Evolutionary conservation across 2,797 vertebrate species (phyloP).

Genomic region (Uromys caudimaculatus): DNA sequence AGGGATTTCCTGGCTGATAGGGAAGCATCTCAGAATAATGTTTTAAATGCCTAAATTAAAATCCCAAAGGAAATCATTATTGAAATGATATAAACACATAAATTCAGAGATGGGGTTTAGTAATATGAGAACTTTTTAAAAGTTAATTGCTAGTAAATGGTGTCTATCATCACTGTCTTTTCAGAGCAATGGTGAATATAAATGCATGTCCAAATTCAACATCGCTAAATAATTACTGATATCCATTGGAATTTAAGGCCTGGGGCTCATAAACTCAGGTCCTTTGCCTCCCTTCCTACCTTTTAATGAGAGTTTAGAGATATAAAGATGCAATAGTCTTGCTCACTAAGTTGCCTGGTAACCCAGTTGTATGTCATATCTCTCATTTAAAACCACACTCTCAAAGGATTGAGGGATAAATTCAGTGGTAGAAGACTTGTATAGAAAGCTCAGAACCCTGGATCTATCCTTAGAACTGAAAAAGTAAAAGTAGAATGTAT

Average conservation of each 20-base stretch:
- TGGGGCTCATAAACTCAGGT: neutral
- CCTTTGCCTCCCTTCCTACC: neutral
- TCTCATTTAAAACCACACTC: neutral
- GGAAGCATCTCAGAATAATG: conserved; percentile 9
- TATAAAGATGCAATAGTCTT: neutral
- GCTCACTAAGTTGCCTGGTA: neutral
- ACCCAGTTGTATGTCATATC: neutral
- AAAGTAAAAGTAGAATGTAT: neutral
- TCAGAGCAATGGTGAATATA: neutral
- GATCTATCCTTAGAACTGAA: neutral
- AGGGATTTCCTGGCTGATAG: neutral
- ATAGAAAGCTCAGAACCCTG: neutral
- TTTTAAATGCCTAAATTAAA: conserved; percentile 44
- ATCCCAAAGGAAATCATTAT: conserved; percentile 20
- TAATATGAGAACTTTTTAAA: neutral
- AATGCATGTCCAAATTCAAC: neutral
- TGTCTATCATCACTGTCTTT: conserved; percentile 1
- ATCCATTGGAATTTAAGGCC: neutral
- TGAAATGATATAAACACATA: neutral
- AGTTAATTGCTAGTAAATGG: neutral
- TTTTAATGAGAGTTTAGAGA: neutral
- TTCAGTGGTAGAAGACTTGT: neutral
- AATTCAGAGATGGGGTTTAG: neutral
- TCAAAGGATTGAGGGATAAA: neutral
- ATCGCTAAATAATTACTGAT: neutral